phyloP scores from a whole-genome alignment of 2,797 vertebrate genomes.

The Nasua narica region DNA sequence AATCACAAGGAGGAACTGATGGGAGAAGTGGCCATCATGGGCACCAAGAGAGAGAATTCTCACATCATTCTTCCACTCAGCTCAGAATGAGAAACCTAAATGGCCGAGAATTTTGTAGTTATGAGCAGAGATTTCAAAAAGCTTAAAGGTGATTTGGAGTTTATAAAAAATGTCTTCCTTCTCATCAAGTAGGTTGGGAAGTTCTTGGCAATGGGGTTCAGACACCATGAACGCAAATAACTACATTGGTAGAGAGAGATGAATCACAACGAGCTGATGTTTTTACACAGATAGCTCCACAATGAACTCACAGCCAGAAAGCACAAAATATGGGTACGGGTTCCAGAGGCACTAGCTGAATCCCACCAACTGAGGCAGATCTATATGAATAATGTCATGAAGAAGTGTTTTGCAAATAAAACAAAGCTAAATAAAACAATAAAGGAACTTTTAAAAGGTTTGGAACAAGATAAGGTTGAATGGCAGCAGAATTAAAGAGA shows the following conservation, averaged over 20 bases:
- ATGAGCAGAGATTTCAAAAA: neutral
- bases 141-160: neutral
- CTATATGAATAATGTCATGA: neutral
- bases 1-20: conserved; percentile 4
- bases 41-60: neutral
- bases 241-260: neutral
- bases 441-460: neutral
- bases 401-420: neutral
- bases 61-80: accelerated
- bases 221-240: neutral
- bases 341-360: no score
- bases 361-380: neutral
- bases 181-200: neutral
- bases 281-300: neutral
- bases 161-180: neutral
- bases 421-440: neutral
- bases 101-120: neutral
- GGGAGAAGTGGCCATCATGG: neutral
- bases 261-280: neutral
- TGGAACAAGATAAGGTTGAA: neutral
- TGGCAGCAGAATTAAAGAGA: neutral
- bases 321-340: neutral
- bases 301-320: neutral
- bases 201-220: neutral
- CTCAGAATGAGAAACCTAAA: neutral